Evolutionary conservation across 2,113 vertebrate species (phyloP).

Genomic region (Spea bombifrons): DNA sequence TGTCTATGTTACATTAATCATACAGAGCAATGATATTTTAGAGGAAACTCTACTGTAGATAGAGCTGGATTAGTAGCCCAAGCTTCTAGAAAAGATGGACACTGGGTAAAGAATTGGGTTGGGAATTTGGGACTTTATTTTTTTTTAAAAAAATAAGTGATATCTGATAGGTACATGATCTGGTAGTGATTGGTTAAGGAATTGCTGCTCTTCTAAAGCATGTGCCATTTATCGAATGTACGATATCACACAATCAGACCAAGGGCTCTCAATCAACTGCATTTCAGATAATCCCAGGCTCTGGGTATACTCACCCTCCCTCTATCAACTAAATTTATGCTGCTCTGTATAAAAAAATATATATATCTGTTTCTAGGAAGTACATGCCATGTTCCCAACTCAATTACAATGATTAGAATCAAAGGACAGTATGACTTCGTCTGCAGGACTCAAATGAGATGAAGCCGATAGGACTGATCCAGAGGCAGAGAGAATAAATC

Average conservation of each 20-base stretch:
- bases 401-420: slow-evolving; percentile 46
- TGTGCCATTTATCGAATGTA: slow-evolving; percentile 16
- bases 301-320: slow-evolving; percentile 13
- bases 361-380: slow-evolving; percentile 28
- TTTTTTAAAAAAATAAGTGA: no score
- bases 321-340: slow-evolving; percentile 36
- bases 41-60: no score
- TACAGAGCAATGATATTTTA: no score
- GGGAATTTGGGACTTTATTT: no score
- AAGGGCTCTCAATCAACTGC: slow-evolving; percentile 25
- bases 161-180: neutral
- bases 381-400: slow-evolving; percentile 41
- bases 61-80: no score
- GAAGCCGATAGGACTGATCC: neutral
- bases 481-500: neutral
- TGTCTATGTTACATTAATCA: no score
- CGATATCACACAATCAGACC: slow-evolving; percentile 29
- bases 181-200: neutral
- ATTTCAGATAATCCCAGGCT: slow-evolving; percentile 25
- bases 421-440: slow-evolving; percentile 33
- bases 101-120: no score
- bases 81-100: no score
- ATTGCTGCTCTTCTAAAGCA: no score
- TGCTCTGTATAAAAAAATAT: slow-evolving; percentile 35
- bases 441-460: slow-evolving; percentile 30